Conservation (phyloP, 2,888 invertebrate genomes). For the Heterodera filipjevi region DNA sequence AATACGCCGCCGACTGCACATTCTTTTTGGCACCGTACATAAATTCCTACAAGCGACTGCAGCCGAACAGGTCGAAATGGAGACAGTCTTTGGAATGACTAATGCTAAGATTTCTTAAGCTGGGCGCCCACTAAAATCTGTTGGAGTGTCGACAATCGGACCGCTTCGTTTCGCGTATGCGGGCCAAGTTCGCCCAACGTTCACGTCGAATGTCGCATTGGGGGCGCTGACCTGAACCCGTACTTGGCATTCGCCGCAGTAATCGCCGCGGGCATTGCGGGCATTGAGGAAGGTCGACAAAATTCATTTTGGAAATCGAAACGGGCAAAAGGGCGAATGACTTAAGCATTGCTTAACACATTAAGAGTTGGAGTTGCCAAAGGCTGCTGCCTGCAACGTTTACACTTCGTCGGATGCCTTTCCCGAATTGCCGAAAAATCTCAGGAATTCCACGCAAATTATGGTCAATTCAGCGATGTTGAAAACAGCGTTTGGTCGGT, state of each 20-base stretch:
- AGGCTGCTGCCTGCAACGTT: slow-evolving; percentile 1
- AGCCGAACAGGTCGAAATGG: slow-evolving; percentile 12
- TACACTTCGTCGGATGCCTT: background rate
- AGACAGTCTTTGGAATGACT: background rate
- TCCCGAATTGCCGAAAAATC: slow-evolving; percentile 17
- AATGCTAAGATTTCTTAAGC: background rate
- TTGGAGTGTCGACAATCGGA: slow-evolving; percentile 23
- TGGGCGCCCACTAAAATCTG: slow-evolving; percentile 26
- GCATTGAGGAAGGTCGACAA: slow-evolving; percentile 11
- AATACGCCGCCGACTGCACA: slow-evolving; percentile 10
- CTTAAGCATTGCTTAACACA: no score
- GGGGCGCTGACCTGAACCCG: slow-evolving; percentile 25
- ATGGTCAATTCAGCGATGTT: slow-evolving; percentile 13
- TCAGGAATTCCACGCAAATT: background rate
- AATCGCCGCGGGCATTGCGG: slow-evolving; percentile 23
- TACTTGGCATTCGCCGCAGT: slow-evolving; percentile 24
- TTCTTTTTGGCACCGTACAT: slow-evolving; percentile 24
- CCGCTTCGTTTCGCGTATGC: slow-evolving; percentile 16
- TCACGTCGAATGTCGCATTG: slow-evolving; percentile 21
- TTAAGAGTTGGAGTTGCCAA: slow-evolving; percentile 16
- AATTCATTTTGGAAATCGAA: no score
- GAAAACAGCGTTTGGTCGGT: slow-evolving; percentile 7
- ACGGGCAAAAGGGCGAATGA: no score
- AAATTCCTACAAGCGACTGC: slow-evolving; percentile 26
- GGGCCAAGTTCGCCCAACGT: slow-evolving; percentile 8